Percentiles rank a stretch among this genome's conserved stretches.
Evolutionary conservation across 2,888 invertebrate genomes (phyloP).

Genomic region (Sminthurides aquaticus): DNA sequence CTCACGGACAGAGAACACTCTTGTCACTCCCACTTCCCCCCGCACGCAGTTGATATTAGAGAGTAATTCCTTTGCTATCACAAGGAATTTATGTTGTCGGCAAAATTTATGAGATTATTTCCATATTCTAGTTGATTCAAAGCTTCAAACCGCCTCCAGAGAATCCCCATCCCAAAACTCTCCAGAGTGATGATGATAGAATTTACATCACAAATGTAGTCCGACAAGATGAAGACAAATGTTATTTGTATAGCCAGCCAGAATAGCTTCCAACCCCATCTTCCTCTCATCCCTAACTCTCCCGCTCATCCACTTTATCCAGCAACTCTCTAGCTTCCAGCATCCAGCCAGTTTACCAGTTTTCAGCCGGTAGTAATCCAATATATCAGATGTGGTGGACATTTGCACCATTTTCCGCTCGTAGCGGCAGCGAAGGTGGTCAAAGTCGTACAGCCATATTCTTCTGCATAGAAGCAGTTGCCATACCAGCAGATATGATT

Average conservation of each 20-base stretch:
- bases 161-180: too few species aligned
- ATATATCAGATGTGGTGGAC: too few species aligned
- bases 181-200: background rate
- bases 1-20: too few species aligned
- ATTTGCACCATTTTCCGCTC: too few species aligned
- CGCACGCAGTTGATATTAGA: too few species aligned
- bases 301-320: background rate
- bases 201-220: background rate
- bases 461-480: too few species aligned
- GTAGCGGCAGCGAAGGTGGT: too few species aligned
- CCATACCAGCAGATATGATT: constrained; percentile 36
- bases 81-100: constrained; percentile 15
- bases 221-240: background rate
- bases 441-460: too few species aligned
- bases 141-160: background rate
- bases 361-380: too few species aligned
- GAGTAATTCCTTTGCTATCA: constrained; percentile 18
- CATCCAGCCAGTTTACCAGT: too few species aligned
- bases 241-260: background rate
- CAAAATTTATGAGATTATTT: background rate
- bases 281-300: background rate
- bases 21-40: too few species aligned
- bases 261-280: background rate
- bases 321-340: too few species aligned
- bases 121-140: background rate